Evolutionary conservation across 2,888 invertebrate species (phyloP), one percentile per base, ranked within the genome.

Genomic region (Morpho deidamia): DNA sequence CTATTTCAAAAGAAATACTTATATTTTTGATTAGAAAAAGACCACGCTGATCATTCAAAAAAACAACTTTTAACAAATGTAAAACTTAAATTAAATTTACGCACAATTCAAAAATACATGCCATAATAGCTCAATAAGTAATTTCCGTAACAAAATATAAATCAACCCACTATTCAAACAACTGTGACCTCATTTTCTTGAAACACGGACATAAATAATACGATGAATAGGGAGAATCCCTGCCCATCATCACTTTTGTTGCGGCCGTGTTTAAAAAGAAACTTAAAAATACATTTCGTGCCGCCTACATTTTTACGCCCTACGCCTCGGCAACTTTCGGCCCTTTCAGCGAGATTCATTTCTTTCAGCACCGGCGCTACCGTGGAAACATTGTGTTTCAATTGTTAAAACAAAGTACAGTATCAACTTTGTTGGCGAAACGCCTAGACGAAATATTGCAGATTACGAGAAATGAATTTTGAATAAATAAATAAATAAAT

Each of bases 211-310:
- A 35, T 40, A 55, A 50, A 51, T 51, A 60, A 33, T 12, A 41
- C 40, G 39, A 52, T 40, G 52, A 46, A 52, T 41, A 23, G 41
- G 51, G 39, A 48, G 37, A 47, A 50, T 44, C 23, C 35, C 43
- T 35, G 41, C 38, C 23, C 43, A 58, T 59, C 57, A 57, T 58
- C 58, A 56, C 63, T 48, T 50, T 49, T 59, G 59, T 60, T 44
- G 32, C 11, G 56, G 53, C 55, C 53, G 14, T 51, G 65, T 64
- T 70, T 69, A 70, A 66, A 47, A 58, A 66, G 67, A 64, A 54
- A 51, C 64, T 64, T 70, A 71, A 75, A 76, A 74, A 76, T 76
- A 74, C 57, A 33, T 8, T 47, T 41, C 40, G 23, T 23, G 35
- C 51, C 58, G 48, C 56, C 58, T 37, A 59, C 58, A 45, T 51